Evolutionary conservation across 2,797 vertebrate genomes (phyloP).

Genomic region (Cirrhinus molitorella): DNA sequence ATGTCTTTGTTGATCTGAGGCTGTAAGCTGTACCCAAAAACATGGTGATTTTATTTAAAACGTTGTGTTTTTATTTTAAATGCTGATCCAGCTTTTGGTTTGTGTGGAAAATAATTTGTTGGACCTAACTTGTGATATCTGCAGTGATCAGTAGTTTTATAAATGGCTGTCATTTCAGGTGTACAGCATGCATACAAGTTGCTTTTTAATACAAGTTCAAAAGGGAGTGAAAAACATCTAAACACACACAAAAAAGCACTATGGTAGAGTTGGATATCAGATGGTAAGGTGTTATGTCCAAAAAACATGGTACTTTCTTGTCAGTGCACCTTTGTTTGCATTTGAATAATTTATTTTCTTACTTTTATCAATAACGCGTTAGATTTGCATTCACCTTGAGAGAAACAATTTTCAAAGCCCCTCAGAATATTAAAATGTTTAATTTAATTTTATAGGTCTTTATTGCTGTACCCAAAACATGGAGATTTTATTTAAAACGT

Average conservation of each 20-base stretch:
- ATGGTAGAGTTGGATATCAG: no score
- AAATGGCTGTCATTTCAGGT: slow-evolving; percentile 3
- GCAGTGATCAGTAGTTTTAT: slow-evolving; percentile 18
- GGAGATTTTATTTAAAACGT: neutral
- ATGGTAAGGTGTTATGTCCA: neutral
- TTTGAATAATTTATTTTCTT: slow-evolving; percentile 6
- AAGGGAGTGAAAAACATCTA: neutral
- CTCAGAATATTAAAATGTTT: slow-evolving; percentile 4
- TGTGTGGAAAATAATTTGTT: no score
- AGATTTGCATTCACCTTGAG: neutral
- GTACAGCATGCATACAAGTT: slow-evolving; percentile 18
- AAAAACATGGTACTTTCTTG: neutral
- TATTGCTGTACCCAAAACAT: neutral
- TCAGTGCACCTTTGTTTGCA: neutral
- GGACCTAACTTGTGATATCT: no score
- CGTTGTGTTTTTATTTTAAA: no score
- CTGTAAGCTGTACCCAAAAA: no score
- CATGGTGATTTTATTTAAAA: no score
- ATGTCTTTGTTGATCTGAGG: neutral
- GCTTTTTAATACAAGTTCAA: neutral
- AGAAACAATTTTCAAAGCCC: neutral
- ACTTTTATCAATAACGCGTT: neutral
- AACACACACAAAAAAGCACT: neutral
- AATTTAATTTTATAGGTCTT: no score
- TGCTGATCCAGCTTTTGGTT: no score